Evolutionary conservation across 2,888 invertebrate genomes (phyloP).

Genomic region (Chymomyza procnemis): DNA sequence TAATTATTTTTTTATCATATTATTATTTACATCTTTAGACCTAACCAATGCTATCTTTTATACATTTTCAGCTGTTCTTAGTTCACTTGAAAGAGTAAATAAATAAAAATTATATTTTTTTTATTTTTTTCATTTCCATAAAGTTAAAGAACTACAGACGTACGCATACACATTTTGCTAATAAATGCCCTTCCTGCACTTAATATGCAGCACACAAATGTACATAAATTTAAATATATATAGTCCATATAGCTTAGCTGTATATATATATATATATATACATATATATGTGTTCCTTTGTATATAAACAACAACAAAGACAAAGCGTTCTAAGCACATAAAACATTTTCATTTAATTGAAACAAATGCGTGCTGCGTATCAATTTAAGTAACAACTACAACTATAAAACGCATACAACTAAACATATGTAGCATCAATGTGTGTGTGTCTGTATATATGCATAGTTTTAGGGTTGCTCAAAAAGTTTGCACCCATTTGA

Average conservation of each 20-base stretch:
- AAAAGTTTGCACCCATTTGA: constrained; percentile 14
- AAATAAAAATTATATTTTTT: background rate
- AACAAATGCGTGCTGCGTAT: constrained; percentile 73
- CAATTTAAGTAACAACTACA: constrained; percentile 54
- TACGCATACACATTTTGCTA: constrained; percentile 2
- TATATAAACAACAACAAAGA: background rate
- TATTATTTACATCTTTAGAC: no score
- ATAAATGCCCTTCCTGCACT: constrained; percentile 49
- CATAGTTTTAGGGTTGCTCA: constrained; percentile 13
- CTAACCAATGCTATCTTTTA: no score
- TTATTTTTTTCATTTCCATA: background rate
- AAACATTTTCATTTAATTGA: constrained; percentile 72
- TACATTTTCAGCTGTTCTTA: no score
- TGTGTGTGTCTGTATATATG: background rate
- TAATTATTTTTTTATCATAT: no score
- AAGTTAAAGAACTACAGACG: background rate
- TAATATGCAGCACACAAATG: constrained; percentile 19
- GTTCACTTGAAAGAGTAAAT: background rate
- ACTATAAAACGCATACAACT: constrained; percentile 2
- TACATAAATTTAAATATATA: constrained; percentile 2
- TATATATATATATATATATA: background rate
- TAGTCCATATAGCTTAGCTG: no score
- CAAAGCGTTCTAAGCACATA: constrained; percentile 36
- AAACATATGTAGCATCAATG: constrained; percentile 7
- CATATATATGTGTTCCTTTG: background rate